phyloP scores from a whole-genome alignment of 30 jellyfish, hydroid and myxozoan species.

The Morbakka virulenta region DNA sequence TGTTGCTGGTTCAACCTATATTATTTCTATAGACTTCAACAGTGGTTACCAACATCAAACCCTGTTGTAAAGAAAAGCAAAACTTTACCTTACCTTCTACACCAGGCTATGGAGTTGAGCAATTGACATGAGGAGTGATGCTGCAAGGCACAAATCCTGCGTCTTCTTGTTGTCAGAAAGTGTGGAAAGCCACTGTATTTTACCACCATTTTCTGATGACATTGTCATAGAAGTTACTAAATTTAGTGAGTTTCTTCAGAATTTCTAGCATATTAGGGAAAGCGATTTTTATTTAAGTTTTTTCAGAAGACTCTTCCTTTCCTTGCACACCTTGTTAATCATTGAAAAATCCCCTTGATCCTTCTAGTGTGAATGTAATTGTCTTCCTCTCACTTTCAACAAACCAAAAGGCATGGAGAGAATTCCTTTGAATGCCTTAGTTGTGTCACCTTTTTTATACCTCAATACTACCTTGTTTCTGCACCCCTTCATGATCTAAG shows the following conservation, averaged over 20 bases:
- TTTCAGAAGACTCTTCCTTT: not conserved
- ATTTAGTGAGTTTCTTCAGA: not conserved
- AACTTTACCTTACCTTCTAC: not conserved
- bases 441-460: constrained; percentile 6
- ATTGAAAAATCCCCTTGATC: not conserved
- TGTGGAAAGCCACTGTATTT: not conserved
- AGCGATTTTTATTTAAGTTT: no score
- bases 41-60: constrained; percentile 32
- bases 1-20: constrained; percentile 16
- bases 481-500: not conserved
- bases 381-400: not conserved
- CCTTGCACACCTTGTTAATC: constrained; percentile 10
- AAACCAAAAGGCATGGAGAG: not conserved
- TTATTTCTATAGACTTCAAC: constrained; percentile 18
- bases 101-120: constrained; percentile 3
- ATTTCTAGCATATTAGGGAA: not conserved
- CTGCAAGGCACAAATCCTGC: constrained; percentile 4
- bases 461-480: not conserved
- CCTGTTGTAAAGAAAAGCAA: not conserved
- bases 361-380: not conserved
- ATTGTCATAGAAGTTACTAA: not conserved
- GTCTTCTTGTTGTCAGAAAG: not conserved
- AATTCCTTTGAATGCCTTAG: not conserved
- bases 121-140: constrained; percentile 1
- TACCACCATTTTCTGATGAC: not conserved